Evolutionary conservation across 2,113 vertebrate genomes (phyloP), one percentile per base, ranked within the genome.

Genomic region (Aix galericulata): DNA sequence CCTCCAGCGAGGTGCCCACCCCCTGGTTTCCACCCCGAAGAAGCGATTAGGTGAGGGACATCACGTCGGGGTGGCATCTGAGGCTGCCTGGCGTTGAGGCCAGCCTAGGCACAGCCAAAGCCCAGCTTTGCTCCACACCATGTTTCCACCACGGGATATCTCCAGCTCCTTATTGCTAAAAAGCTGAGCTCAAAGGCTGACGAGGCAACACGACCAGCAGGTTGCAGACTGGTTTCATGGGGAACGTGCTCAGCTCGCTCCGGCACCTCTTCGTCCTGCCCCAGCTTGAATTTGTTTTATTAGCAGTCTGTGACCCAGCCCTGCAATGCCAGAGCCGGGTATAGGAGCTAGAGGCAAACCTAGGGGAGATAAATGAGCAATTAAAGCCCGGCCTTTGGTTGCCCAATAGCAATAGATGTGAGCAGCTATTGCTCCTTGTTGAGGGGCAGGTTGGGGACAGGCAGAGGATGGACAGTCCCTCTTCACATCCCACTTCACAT

Each of bases 121-220:
- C 32, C 53, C 32, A 56, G 6, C 13, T 26, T 68, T 31, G n/a
- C 22, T n/a, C 44, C 5, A 17, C 56, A 14, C 22, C 2, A 0
- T 1, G 0, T 42, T 46, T 79, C 82, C 22, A 14, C 16, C 67
- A 50, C 0, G 0, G 75, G 46, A 40, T 27, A 6, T 9, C 73
- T 42, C 62, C 4, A 3, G 18, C 17, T 86, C 53, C 58, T 48
- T 26, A 0, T 32, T 44, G 67, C 0, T 6, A 22, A 60, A 38
- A 50, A 44, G 17, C 9, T 66, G 34, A 58, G 40, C 32, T 78
- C 36, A 59, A 66, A 44, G 78, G 74, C 29, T 42, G 48, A n/a
- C 1, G 4, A 73, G 59, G 84, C 69, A 26, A 64, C 67, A 63
- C 13, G 59, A 32, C 64, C 2, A 56, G 34, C 71, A 82, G 56